Evolutionary conservation across 2,888 invertebrate species (phyloP), one percentile per base, ranked within the genome.

Genomic region (Pemphredon lugubris): DNA sequence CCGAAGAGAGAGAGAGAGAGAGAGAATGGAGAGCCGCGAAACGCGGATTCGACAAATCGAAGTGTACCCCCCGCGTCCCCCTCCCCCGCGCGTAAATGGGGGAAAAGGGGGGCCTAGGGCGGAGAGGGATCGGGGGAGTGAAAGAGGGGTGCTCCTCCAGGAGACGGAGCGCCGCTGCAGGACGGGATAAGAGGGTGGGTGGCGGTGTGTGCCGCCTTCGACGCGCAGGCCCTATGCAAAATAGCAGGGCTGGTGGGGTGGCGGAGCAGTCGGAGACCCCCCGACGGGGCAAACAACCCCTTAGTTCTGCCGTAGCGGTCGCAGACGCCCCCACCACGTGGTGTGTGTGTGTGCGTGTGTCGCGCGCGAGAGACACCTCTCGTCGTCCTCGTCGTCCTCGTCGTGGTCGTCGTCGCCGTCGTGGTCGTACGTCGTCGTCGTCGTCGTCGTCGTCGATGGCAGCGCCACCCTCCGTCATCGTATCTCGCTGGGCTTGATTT

Each of bases 181-280:
- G 66, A 48, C 53, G 73, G 75, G 66, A 76, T 73, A 75, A 77
- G 77, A 66, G 77, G 54, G 77, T 61, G 73, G 73, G 79, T 73
- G 73, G 67, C 48, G 74, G 73, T 73, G 76, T 79, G 68, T 77
- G 81, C 70, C 77, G 81, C 70, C 80, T 81, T 79, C 82, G 81
- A 77, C 87, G 88, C 88, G 88, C 88, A 88, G 87, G 88, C 85
- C 87, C 88, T 88, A 88, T 88, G 88, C 88, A 88, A 88, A 88
- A 86, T 85, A 88, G 87, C 77, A 72, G 55, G 73, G 77, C 69
- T 83, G 83, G 81, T 80, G 73, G 81, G 78, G 83, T 71, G 75
- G 77, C 61, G 72, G 73, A 68, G 78, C 65, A 72, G 80, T 76
- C 79, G 83, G 84, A 84, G 83, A 87, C 84, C 84, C 79, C 84